Conservation (phyloP, 1,140 invertebrate species). For the Papilio xuthus region DNA sequence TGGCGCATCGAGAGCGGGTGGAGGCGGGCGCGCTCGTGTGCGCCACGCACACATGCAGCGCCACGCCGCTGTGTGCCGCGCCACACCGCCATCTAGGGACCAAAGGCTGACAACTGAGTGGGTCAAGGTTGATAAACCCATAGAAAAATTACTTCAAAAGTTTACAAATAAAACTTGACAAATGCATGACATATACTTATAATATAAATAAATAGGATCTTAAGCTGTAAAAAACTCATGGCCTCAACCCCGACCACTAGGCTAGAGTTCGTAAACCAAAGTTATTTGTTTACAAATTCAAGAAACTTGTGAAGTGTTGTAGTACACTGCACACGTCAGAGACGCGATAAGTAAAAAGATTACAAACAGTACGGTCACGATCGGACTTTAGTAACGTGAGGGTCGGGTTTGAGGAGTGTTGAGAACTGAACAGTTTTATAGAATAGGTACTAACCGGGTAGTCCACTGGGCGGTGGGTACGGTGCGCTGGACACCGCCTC, state of each 20-base stretch:
- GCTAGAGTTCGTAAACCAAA: constrained; percentile 12
- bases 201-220: constrained; percentile 15
- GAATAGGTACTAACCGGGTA: constrained; percentile 69
- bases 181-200: constrained; percentile 20
- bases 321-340: constrained; percentile 58
- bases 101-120: constrained; percentile 49
- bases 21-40: constrained; percentile 51
- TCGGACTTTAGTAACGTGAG: constrained; percentile 60
- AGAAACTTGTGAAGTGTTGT: constrained; percentile 58
- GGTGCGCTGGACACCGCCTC: constrained; percentile 89
- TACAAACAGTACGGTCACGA: constrained; percentile 62
- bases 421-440: constrained; percentile 33
- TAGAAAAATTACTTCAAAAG: constrained; percentile 68
- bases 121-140: constrained; percentile 76
- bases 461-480: constrained; percentile 89
- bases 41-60: constrained; percentile 57
- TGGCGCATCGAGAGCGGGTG: constrained; percentile 40
- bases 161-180: constrained; percentile 26
- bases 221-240: constrained; percentile 1
- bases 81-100: constrained; percentile 68
- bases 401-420: constrained; percentile 43
- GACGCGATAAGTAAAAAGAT: constrained; percentile 67
- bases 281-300: constrained; percentile 73
- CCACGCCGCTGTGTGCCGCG: constrained; percentile 54
- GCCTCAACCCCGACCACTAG: constrained; percentile 16